Percentiles rank a stretch among this genome's conserved stretches.
These are phyloP conservation scores for Pheosia tremula DNA, from an alignment of 2,888 invertebrate species.

Conservation along the genomic window DNA sequence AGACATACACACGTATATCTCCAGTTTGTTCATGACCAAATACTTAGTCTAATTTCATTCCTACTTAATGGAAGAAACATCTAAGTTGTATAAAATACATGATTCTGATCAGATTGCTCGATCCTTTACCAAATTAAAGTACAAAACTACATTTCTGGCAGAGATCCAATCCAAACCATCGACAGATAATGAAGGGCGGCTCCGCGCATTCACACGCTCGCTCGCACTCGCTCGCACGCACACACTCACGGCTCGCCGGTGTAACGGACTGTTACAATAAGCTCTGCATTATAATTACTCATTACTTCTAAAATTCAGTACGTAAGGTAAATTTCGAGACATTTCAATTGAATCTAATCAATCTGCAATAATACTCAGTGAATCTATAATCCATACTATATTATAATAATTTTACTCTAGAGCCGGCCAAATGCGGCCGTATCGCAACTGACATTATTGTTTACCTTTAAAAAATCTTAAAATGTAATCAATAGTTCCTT, in stretches of 20 bases:
- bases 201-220: conserved; percentile 39
- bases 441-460: conserved; percentile 68
- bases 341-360: conserved; percentile 76
- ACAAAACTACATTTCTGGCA: conserved; percentile 78
- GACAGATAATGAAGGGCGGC: conserved; percentile 54
- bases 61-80: conserved; percentile 78
- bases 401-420: conserved; percentile 77
- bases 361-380: conserved; percentile 83
- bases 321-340: conserved; percentile 65
- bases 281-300: conserved; percentile 64
- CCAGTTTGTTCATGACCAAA: conserved; percentile 81
- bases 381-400: conserved; percentile 83
- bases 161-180: conserved; percentile 80
- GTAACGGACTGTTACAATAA: conserved; percentile 53
- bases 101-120: conserved; percentile 76
- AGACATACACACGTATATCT: conserved; percentile 80
- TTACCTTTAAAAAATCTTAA: conserved; percentile 77
- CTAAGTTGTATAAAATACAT: conserved; percentile 80
- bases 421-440: conserved; percentile 58
- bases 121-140: conserved; percentile 71
- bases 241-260: conserved; percentile 43
- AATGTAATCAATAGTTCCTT: conserved; percentile 73
- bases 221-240: conserved; percentile 32
- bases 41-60: conserved; percentile 77
- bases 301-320: conserved; percentile 68